Base-by-base conservation (phyloP, 2,888 invertebrate genomes). In the Dinocampus coccinellae region DNA sequence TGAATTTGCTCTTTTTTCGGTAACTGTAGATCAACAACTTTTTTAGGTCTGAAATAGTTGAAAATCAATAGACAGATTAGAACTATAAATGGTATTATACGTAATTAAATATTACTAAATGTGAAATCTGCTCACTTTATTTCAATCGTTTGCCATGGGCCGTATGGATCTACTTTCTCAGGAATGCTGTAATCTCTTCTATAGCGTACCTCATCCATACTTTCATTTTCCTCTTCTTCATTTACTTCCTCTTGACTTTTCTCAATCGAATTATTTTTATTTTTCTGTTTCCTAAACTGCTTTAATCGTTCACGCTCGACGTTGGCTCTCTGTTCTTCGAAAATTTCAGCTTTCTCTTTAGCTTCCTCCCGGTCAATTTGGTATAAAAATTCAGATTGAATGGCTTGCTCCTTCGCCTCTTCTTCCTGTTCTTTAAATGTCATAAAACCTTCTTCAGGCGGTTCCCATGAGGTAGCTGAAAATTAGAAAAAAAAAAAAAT, bases 381-480 rank as follows among this genome's bases (percentile, higher is more conserved):
- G 36, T 88, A 85, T 0, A 89, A 84, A 71, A 89, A 88, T 55
- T 87, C 82, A 57, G 86, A 85, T 10, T 90, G 89, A 53, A 90
- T 84, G 0, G 88, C 87, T 61, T 90, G 83, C 73, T 89, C 88
- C 75, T 89, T 89, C 60, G 88, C 88, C 75, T 90, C 88, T 33
- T 90, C 87, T 66, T 81, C 91, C 85, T 94, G 93, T 79, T 94
- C 92, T 57, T 88, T 89, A 66, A 93, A 83, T 22, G 92, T 92
- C 69, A 93, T 84, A 82, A 90, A 95, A 11, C 94, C 94, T 84
- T 93, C 94, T 63, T 88, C 88, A 0, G 96, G 96, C 9, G 91
- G 88, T 75, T 93, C 92, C 94, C 94, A 95, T 1, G 91, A 90
- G 0, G 95, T 92, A 88, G 94, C 95, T 94, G 82, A 63, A 89